Percentiles rank a stretch among this genome's conserved stretches.
Conservation (phyloP, 1,140 invertebrate genomes). For the Frieseomelitta varia region DNA sequence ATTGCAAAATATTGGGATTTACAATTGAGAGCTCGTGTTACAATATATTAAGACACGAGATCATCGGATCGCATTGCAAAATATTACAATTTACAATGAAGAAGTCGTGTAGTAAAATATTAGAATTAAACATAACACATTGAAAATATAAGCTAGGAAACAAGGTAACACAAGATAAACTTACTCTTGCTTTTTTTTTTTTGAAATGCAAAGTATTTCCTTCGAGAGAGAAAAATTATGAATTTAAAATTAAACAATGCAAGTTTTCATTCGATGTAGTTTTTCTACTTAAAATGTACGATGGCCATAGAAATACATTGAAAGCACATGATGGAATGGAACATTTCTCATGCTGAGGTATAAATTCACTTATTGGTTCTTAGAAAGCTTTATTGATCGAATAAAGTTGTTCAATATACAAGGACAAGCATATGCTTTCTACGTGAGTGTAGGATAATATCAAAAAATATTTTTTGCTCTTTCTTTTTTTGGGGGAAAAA, state of each 20-base stretch:
- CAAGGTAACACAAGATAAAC: not conserved
- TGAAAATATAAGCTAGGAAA: not conserved
- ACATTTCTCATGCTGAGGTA: not conserved
- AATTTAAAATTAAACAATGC: not conserved
- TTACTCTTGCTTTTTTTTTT: not conserved
- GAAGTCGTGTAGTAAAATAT: not conserved
- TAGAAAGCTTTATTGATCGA: not conserved
- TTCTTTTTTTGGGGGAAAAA: not conserved
- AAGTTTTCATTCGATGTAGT: too few species aligned
- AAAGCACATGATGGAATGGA: too few species aligned
- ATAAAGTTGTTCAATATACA: not conserved
- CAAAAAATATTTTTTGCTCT: too few species aligned
- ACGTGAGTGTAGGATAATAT: not conserved
- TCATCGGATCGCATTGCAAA: not conserved
- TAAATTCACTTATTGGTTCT: not conserved
- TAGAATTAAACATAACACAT: not conserved
- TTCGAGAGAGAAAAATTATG: not conserved
- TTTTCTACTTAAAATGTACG: too few species aligned
- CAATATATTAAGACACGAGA: not conserved
- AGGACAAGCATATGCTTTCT: not conserved
- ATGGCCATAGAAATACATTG: too few species aligned
- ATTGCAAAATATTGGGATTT: slow-evolving; percentile 8
- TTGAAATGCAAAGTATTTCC: too few species aligned
- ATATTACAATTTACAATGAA: not conserved
- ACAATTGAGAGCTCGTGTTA: not conserved